Conservation (phyloP, 2,888 invertebrate genomes). For the Cryptosula pallasiana region DNA sequence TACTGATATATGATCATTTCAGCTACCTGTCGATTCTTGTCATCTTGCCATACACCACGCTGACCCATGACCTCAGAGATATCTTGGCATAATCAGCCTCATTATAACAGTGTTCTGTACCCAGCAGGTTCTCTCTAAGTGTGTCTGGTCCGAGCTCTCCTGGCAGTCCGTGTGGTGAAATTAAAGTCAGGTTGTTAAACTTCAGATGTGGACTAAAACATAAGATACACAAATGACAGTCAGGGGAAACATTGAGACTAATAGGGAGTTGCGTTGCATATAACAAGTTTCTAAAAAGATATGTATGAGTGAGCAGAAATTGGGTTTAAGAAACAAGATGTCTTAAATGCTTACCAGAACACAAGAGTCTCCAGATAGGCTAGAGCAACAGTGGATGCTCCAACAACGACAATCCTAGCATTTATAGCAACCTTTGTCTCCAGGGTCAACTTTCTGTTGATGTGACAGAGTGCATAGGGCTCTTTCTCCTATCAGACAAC, state of each 20-base stretch:
- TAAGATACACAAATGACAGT: too few species aligned
- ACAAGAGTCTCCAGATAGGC: slow-evolving; percentile 49
- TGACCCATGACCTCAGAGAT: slow-evolving; percentile 63
- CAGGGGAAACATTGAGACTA: too few species aligned
- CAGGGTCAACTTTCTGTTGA: slow-evolving; percentile 51
- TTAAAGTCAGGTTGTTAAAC: slow-evolving; percentile 67
- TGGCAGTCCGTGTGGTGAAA: slow-evolving; percentile 64
- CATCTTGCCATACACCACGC: slow-evolving; percentile 59
- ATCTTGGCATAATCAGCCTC: slow-evolving; percentile 56
- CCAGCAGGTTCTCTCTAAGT: slow-evolving; percentile 39
- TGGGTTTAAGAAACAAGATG: too few species aligned
- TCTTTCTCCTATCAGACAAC: slow-evolving; percentile 30
- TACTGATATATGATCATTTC: too few species aligned
- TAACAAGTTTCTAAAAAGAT: too few species aligned
- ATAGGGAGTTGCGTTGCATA: too few species aligned
- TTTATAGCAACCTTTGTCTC: slow-evolving; percentile 53
- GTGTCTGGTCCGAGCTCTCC: slow-evolving; percentile 45
- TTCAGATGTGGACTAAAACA: slow-evolving; percentile 57
- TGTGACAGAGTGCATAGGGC: slow-evolving; percentile 49
- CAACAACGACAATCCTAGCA: slow-evolving; percentile 53
- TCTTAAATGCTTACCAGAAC: slow-evolving; percentile 52
- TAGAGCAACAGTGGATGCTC: slow-evolving; percentile 51
- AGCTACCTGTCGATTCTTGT: slow-evolving; percentile 43
- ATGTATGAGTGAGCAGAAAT: too few species aligned
- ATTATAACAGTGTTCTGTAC: slow-evolving; percentile 40